Evolutionary conservation across 2,113 vertebrate genomes (phyloP).

Genomic region (Phyllopteryx taeniolatus): DNA sequence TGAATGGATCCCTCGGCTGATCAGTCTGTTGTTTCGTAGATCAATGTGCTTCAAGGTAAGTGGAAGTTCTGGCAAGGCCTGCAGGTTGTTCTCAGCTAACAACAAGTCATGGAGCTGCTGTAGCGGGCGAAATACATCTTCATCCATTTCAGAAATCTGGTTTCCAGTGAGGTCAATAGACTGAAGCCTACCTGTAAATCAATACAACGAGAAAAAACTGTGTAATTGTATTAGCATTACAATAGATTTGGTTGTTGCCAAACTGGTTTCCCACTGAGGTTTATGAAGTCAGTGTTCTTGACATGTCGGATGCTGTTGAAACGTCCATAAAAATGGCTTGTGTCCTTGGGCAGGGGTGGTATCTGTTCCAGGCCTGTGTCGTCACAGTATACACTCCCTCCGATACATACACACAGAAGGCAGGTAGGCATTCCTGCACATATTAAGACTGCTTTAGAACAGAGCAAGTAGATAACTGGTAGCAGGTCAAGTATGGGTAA

Average conservation of each 20-base stretch:
- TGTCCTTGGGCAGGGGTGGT: constrained; percentile 75
- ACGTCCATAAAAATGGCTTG: constrained; percentile 76
- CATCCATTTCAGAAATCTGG: constrained; percentile 65
- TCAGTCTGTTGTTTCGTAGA: constrained; percentile 71
- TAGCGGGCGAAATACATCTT: constrained; percentile 64
- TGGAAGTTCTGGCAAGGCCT: constrained; percentile 73
- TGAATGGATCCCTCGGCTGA: constrained; percentile 62
- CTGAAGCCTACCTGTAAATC: constrained; percentile 72
- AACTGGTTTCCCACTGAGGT: constrained; percentile 66
- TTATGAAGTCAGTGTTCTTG: constrained; percentile 64
- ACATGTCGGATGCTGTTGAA: constrained; percentile 77
- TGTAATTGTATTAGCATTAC: not conserved
- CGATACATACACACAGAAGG: constrained; percentile 75
- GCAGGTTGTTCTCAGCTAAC: constrained; percentile 74
- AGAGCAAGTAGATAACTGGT: not conserved
- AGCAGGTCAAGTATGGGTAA: not conserved
- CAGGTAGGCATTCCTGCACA: constrained; percentile 77
- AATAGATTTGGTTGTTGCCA: not conserved
- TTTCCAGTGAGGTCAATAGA: constrained; percentile 79
- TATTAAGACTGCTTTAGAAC: not conserved
- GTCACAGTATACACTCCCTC: constrained; percentile 80
- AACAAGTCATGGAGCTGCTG: constrained; percentile 74
- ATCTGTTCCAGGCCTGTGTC: constrained; percentile 66
- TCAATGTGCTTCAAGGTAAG: constrained; percentile 65
- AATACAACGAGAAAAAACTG: not conserved